Percentiles rank a stretch among this genome's conserved stretches.
Conservation (phyloP, 2,888 invertebrate genomes). For the Liodrosophila aerea region DNA sequence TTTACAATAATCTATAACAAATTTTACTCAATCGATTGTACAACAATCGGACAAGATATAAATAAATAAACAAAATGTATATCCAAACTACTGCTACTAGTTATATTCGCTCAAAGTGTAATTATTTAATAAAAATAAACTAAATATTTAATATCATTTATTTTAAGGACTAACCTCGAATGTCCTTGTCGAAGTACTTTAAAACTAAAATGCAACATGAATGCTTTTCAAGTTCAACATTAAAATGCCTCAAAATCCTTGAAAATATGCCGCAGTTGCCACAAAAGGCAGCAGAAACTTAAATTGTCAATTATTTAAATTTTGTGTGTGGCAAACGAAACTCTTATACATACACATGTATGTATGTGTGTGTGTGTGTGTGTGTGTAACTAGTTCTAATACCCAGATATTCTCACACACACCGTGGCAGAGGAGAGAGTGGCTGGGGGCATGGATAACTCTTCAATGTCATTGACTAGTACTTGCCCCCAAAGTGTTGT, state of each 20-base stretch:
- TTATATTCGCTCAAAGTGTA: no score
- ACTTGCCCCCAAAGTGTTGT: conserved; percentile 70
- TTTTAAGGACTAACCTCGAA: background rate
- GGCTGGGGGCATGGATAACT: conserved; percentile 23
- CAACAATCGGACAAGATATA: no score
- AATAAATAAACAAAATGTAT: no score
- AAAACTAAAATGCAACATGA: conserved; percentile 2
- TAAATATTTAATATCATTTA: no score
- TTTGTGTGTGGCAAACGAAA: conserved; percentile 36
- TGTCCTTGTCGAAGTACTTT: background rate
- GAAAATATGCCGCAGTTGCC: conserved; percentile 12
- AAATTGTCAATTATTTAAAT: conserved; percentile 64
- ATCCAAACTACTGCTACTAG: no score
- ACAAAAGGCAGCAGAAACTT: conserved; percentile 38
- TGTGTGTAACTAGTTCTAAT: conserved; percentile 47
- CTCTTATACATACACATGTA: no score
- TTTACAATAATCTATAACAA: no score
- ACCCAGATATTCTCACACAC: conserved; percentile 3
- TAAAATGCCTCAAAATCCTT: conserved; percentile 34
- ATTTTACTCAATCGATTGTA: no score
- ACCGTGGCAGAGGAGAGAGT: background rate
- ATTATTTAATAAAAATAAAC: no score
- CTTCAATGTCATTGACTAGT: conserved; percentile 71
- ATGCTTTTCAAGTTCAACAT: conserved; percentile 35
- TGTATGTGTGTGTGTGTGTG: no score